phyloP scores from a whole-genome alignment of 2,797 vertebrate species.

The Pithecia hirsuta region DNA sequence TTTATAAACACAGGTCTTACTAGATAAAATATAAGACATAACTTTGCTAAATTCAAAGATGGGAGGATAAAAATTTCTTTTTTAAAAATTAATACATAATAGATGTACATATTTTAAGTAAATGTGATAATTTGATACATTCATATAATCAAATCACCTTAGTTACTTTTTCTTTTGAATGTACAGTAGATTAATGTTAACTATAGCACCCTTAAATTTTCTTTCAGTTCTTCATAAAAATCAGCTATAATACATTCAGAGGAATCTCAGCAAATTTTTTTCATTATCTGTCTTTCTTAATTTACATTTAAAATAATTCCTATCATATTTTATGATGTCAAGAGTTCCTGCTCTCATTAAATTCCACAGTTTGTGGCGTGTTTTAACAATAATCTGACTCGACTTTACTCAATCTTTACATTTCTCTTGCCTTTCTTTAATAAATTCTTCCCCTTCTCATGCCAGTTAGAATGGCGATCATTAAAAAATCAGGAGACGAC shows the following conservation, averaged over 20 bases:
- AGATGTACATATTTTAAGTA: background rate
- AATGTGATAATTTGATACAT: background rate
- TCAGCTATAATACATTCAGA: slow-evolving; percentile 81
- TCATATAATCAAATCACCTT: background rate
- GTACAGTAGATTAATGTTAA: background rate
- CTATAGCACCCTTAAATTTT: background rate
- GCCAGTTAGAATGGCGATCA: too few relatives aligned
- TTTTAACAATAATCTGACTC: slow-evolving; percentile 39
- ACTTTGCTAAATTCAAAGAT: slow-evolving; percentile 11
- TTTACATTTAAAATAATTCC: slow-evolving; percentile 51
- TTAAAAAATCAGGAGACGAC: too few relatives aligned
- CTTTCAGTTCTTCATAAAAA: slow-evolving; percentile 67
- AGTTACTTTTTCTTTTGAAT: background rate
- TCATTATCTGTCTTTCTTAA: slow-evolving; percentile 32
- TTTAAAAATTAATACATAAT: slow-evolving; percentile 41
- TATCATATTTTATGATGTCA: slow-evolving; percentile 36
- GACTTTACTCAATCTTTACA: slow-evolving; percentile 34
- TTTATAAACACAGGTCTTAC: background rate
- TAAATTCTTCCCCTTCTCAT: slow-evolving; percentile 29
- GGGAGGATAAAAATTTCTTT: slow-evolving; percentile 59
- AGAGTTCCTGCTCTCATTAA: slow-evolving; percentile 48
- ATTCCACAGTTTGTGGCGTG: background rate
- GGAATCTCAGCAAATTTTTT: slow-evolving; percentile 61
- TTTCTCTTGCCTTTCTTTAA: slow-evolving; percentile 58
- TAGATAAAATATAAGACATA: background rate